Evolutionary conservation across 2,113 vertebrate genomes (phyloP).

Genomic region (Isichthys henryi): DNA sequence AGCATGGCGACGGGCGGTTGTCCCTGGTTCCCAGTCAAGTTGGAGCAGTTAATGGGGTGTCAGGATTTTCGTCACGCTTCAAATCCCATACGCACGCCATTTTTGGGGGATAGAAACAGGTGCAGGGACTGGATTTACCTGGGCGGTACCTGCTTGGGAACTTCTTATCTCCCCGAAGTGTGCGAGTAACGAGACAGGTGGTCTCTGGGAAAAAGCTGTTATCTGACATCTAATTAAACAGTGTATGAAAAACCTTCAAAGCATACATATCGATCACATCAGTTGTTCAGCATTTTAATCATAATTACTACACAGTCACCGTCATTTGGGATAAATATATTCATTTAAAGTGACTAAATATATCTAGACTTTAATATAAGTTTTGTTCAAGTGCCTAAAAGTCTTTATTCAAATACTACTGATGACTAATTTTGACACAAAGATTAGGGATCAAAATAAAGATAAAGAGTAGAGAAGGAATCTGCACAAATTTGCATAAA

Average conservation of each 20-base stretch:
- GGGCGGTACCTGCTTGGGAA: not conserved
- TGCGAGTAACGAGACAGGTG: not conserved
- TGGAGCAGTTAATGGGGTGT: not conserved
- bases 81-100: not conserved
- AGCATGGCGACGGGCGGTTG: not conserved
- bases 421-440: not conserved
- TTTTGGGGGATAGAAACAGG: not conserved
- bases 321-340: not conserved
- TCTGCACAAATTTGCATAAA: slow-evolving; percentile 26
- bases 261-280: not conserved
- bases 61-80: not conserved
- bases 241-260: not conserved
- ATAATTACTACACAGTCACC: not conserved
- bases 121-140: not conserved
- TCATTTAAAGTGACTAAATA: slow-evolving; percentile 2
- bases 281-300: not conserved
- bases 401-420: not conserved
- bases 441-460: not conserved
- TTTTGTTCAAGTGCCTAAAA: not conserved
- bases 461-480: not conserved
- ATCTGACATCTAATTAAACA: not conserved
- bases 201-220: not conserved
- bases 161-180: not conserved
- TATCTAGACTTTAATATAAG: not conserved
- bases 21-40: not conserved